Base-by-base conservation (phyloP, 1,140 invertebrate genomes). In the Laodelphax striatellus region DNA sequence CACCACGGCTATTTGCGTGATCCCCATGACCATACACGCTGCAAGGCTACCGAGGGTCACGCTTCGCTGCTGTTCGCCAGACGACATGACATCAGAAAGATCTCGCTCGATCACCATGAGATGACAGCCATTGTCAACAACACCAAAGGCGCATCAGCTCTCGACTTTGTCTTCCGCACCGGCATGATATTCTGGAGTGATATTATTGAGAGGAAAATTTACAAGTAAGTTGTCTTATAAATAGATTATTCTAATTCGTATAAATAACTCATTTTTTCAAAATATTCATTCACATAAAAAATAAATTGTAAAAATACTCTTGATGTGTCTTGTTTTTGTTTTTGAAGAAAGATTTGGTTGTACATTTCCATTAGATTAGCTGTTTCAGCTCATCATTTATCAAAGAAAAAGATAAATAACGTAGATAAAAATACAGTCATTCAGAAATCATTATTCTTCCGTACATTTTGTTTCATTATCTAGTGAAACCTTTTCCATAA, bases 151-250 rank as follows among this genome's bases (percentile, higher is more conserved):
- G 90, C 90, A 0, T 90, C 93, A 8, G 89, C 89, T 16, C 72
- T 95, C 57, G 91, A 94, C 73, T 94, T 87, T 70, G 88, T 94
- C 68, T 91, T 89, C 66, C 77, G 85, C 43, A 84, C 83, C 55
- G 80, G 83, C 17, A 73, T 84, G 41, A 80, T 95, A 58, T 94
- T 89, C 70, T 95, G 91, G 91, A 88, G 90, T 1, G 90, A 93
- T 69, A 83, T 90, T 1, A 85, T 85, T 3, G 80, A 88, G 64
- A 84, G 88, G 54, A 70, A 68, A 63, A 69, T 70, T 19, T 70
- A 67, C 58, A 68, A 70, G 69, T 70, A 63, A 64, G 64, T 57
- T 44, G 16, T 9, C 24, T 17, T 13, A n/a, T n/a, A n/a, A 13
- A 54, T 59, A 50, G 11, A 21, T 55, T 70, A 81, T 84, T 5